phyloP scores from a whole-genome alignment of 2,113 vertebrate genomes.

The Pachyramphus minor region DNA sequence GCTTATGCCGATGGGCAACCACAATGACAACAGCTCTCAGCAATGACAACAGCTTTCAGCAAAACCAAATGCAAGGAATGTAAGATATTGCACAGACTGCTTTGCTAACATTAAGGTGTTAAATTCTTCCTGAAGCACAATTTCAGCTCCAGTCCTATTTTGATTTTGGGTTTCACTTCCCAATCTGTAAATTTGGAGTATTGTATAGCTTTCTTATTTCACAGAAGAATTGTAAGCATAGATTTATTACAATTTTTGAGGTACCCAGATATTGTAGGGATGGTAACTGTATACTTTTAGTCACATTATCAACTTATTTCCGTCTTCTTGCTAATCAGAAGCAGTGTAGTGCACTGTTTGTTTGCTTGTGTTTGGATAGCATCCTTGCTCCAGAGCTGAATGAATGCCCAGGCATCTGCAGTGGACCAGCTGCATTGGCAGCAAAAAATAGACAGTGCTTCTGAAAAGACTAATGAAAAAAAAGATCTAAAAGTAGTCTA shows the following conservation, averaged over 20 bases:
- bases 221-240: background rate
- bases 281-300: background rate
- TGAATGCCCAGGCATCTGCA: conserved; percentile 1
- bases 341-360: background rate
- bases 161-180: background rate
- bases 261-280: background rate
- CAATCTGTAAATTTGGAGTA: background rate
- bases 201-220: background rate
- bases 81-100: background rate
- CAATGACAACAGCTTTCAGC: background rate
- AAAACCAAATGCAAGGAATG: background rate
- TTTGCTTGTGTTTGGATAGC: background rate
- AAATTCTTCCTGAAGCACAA: background rate
- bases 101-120: background rate
- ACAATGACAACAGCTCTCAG: background rate
- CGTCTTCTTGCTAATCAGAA: background rate
- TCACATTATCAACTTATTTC: background rate
- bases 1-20: background rate
- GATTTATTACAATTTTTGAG: background rate
- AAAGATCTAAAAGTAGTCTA: background rate
- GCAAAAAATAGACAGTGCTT: background rate
- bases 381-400: background rate
- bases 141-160: background rate
- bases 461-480: conserved; percentile 3
- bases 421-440: conserved; percentile 27